A percentile compares a stretch with the other conserved stretches of the same genome.
These are phyloP conservation scores for Apodemia duryi DNA, from an alignment of 2,888 invertebrate species.

Conservation along the genomic window DNA sequence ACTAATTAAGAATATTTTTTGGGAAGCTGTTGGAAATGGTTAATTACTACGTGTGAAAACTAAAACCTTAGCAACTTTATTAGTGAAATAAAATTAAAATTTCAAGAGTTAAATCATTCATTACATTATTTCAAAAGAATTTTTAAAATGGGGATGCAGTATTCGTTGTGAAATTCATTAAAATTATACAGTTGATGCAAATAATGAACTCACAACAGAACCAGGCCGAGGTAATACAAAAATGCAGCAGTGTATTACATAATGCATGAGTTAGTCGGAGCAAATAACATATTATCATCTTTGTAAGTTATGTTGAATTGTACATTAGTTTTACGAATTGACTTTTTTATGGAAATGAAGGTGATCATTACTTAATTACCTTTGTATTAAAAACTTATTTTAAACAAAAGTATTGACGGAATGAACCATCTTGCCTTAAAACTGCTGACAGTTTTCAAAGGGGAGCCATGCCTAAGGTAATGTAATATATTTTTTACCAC, in stretches of 20 bases:
- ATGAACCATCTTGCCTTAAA: too few species aligned
- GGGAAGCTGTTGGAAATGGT: too few species aligned
- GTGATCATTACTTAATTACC: too few species aligned
- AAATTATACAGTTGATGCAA: constrained; percentile 12
- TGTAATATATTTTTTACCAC: too few species aligned
- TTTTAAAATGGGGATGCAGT: constrained; percentile 2
- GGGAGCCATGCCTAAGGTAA: too few species aligned
- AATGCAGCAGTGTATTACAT: constrained; percentile 10
- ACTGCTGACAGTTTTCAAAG: too few species aligned
- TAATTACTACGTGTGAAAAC: too few species aligned
- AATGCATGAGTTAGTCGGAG: constrained; percentile 1
- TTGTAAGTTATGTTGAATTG: neutral
- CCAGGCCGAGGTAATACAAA: constrained; percentile 11
- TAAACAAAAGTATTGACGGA: too few species aligned
- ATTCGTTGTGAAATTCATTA: constrained; percentile 11
- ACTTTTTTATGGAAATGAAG: neutral
- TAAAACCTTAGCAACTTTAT: too few species aligned
- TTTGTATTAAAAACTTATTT: too few species aligned
- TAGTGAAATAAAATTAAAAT: neutral
- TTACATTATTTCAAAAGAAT: neutral
- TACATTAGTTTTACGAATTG: neutral
- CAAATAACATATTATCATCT: neutral
- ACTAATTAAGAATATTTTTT: too few species aligned
- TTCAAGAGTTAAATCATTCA: neutral
- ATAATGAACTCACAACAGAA: constrained; percentile 12